Base-by-base conservation (phyloP, 2,113 vertebrate species). In the Herpetotheres cachinnans region DNA sequence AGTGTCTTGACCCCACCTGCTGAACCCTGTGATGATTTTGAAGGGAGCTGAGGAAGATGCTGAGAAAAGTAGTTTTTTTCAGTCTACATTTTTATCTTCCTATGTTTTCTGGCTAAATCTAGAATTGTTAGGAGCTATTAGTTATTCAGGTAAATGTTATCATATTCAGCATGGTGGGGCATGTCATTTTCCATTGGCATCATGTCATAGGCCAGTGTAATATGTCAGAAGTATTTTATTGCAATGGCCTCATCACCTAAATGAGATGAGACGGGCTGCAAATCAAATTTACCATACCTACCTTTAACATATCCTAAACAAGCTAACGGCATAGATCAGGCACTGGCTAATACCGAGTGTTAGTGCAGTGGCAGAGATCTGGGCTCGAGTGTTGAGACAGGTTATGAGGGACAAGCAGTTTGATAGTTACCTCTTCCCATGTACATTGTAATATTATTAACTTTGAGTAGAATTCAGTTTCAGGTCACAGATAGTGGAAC, bases 181-280 rank as follows among this genome's bases (percentile, higher is more conserved):
- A 49, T 84, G 94, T 96, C 90, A 63, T 90, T 90, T 97, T 88
- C 67, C 46, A 56, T 91, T 96, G 97, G 89, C 95, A 80, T 66
- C 74, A 10, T 90, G 95, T 95, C 94, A 93, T 55, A 89, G 84
- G 92, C 72, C 73, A 71, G 73, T 95, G 92, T 97, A 82, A 82
- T 27, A 21, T 90, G 97, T 96, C 96, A 91, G 81, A 96, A 96
- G 82, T 73, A 50, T 79, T 97, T 94, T 97, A 84, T 69, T 66
- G 84, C 91, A 63, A 59, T 72, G 93, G 61, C 78, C n/a, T 84
- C 82, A 69, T 96, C 86, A 42, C 0, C 0, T 66, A 82, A 95
- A 86, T 73, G 84, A 91, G 90, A 96, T 16, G 38, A 61, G 77
- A 93, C 1, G 16, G 85, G 47, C 86, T 83, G 88, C 82, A 94